Base-by-base conservation (phyloP, 2,888 invertebrate genomes). In the Campaea margaritaria region DNA sequence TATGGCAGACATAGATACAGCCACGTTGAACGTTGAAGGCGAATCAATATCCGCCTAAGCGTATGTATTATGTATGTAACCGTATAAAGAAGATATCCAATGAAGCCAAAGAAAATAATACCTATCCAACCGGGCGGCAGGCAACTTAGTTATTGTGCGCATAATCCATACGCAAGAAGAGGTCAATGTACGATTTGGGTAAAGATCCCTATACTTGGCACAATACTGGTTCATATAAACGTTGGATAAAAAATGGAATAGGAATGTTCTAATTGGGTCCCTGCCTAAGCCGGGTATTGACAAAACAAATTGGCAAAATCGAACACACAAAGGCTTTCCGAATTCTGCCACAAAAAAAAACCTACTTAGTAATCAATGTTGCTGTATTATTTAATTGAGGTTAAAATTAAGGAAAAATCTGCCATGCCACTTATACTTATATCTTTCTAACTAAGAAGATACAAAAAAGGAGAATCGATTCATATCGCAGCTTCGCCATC, bases 101-200 rank as follows among this genome's bases (percentile, higher is more conserved):
- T 16, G 75, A 78, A 74, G 74, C 74, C 73, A 76, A 78, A 73
- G 67, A 75, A 78, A 72, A 68, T 64, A 61, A 56, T 48, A 50
- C 60, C 46, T 46, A 39, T 14, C 56, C 64, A 61, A 57, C 64
- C 57, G 49, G 49, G 48, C 62, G 59, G 59, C 63, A 52, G 63
- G 60, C 65, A 64, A 62, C 54, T 68, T 65, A 65, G 62, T 67
- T 71, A 70, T 68, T 72, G 68, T 68, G 62, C 58, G 64, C 66
- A 65, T 72, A 74, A 76, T 73, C 68, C 74, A 61, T 61, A 52
- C 58, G 56, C 46, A 67, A 68, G 53, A 52, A 59, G 49, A 68
- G 67, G 68, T 70, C 69, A 68, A 64, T 52, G 69, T 58, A 65
- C 67, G 60, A 70, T 75, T 73, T 74, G 58, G 68, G 69, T 59